These are phyloP conservation scores for Epiblema foenella DNA, from an alignment of 2,888 invertebrate genomes.

Conservation along the genomic window DNA sequence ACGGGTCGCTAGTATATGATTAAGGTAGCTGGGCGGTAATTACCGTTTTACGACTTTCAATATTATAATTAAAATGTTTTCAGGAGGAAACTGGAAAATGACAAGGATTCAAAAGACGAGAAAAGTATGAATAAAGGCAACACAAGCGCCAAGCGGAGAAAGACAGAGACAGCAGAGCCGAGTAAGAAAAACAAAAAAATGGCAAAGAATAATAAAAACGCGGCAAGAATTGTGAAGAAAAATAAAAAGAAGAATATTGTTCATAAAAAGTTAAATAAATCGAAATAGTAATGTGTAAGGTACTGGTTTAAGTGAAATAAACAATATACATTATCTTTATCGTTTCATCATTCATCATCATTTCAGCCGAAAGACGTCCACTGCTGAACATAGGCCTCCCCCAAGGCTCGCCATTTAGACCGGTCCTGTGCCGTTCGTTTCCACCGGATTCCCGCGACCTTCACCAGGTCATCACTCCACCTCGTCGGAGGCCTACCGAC, in stretches of 20 bases:
- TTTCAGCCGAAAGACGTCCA: no score
- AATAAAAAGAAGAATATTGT: constrained; percentile 40
- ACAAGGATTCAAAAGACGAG: constrained; percentile 51
- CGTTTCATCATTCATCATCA: no score
- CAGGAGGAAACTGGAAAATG: constrained; percentile 70
- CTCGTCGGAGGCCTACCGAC: no score
- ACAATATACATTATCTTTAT: background rate
- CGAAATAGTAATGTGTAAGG: background rate
- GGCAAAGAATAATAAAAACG: constrained; percentile 48
- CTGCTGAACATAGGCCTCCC: no score
- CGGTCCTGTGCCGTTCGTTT: no score
- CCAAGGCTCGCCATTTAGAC: no score
- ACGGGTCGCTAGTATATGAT: no score
- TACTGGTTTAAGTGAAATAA: constrained; percentile 15
- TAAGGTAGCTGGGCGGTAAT: no score
- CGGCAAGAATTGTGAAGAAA: constrained; percentile 47
- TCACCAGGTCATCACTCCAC: no score
- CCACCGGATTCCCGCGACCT: no score
- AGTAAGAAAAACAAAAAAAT: constrained; percentile 40
- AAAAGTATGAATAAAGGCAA: constrained; percentile 57
- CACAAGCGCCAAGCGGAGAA: constrained; percentile 67
- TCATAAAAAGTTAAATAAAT: constrained; percentile 50
- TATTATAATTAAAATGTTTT: constrained; percentile 40
- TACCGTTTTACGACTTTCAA: no score
- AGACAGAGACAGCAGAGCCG: constrained; percentile 55